A percentile compares a stretch with the other conserved stretches of the same genome.
These are phyloP conservation scores for Nasonia vitripennis DNA, from an alignment of 1,140 invertebrate species.

Conservation along the genomic window DNA sequence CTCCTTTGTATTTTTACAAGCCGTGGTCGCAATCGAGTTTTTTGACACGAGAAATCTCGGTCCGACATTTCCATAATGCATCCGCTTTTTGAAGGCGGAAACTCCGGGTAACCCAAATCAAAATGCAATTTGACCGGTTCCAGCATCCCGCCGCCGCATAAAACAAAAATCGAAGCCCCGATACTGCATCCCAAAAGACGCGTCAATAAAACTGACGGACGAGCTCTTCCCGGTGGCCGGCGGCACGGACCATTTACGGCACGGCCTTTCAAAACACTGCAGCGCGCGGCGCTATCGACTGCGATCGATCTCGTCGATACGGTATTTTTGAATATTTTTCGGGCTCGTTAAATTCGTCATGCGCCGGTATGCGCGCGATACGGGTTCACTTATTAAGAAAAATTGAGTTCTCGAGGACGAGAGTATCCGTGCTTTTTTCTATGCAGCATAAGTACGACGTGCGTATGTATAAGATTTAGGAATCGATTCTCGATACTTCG, in stretches of 20 bases:
- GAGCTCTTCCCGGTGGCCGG: background rate
- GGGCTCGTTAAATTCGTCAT: background rate
- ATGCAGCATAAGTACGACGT: background rate
- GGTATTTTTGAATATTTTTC: background rate
- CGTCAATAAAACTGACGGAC: slow-evolving; percentile 9
- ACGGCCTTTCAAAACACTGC: slow-evolving; percentile 1
- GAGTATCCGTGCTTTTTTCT: background rate
- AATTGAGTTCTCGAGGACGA: background rate
- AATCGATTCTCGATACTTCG: background rate
- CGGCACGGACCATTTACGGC: background rate
- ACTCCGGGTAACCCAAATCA: background rate
- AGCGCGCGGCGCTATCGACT: background rate
- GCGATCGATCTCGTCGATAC: slow-evolving; percentile 5
- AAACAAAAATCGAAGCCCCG: slow-evolving; percentile 11
- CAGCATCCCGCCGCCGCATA: background rate
- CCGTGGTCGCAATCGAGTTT: too few relatives aligned
- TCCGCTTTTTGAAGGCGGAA: background rate
- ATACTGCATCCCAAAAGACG: background rate
- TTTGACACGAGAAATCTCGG: background rate
- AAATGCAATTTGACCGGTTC: slow-evolving; percentile 35
- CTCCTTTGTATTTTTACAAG: too few relatives aligned
- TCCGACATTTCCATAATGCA: background rate
- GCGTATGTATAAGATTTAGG: background rate
- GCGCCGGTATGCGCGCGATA: background rate
- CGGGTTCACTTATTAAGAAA: background rate